Percentiles rank a stretch among this genome's conserved stretches.
Conservation (phyloP, 2,888 invertebrate species). For the Maniola hyperantus region DNA sequence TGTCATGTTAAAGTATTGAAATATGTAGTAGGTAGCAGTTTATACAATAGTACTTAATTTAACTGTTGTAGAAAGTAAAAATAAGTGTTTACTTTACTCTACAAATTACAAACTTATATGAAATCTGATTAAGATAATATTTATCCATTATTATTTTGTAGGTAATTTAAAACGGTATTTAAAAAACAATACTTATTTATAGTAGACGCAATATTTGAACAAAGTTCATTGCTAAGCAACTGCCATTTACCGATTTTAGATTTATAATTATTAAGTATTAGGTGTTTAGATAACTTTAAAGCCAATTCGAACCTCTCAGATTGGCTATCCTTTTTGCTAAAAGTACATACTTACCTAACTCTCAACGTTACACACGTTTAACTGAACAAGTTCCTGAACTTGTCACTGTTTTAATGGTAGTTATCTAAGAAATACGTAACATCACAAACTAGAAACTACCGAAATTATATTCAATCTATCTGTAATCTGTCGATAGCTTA, state of each 20-base stretch:
- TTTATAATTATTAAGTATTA: not conserved
- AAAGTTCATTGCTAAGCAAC: slow-evolving; percentile 9
- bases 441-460: not conserved
- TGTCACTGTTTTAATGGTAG: not conserved
- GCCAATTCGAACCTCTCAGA: not conserved
- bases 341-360: too few relatives aligned
- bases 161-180: not conserved
- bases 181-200: not conserved
- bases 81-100: not conserved
- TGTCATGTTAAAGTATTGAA: not conserved
- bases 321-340: too few relatives aligned
- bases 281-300: not conserved
- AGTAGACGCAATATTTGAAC: not conserved
- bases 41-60: not conserved
- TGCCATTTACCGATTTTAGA: slow-evolving; percentile 14
- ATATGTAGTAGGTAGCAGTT: not conserved
- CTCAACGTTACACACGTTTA: too few relatives aligned
- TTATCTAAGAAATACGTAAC: not conserved
- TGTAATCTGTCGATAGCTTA: too few relatives aligned
- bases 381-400: too few relatives aligned
- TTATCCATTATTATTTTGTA: not conserved
- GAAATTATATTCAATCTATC: too few relatives aligned
- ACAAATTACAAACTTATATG: not conserved
- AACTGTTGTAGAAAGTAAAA: not conserved
- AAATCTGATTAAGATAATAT: not conserved